These are phyloP conservation scores for Desmophyllum pertusum DNA, from an alignment of 92 coral and sea anemone genomes.

Conservation along the genomic window DNA sequence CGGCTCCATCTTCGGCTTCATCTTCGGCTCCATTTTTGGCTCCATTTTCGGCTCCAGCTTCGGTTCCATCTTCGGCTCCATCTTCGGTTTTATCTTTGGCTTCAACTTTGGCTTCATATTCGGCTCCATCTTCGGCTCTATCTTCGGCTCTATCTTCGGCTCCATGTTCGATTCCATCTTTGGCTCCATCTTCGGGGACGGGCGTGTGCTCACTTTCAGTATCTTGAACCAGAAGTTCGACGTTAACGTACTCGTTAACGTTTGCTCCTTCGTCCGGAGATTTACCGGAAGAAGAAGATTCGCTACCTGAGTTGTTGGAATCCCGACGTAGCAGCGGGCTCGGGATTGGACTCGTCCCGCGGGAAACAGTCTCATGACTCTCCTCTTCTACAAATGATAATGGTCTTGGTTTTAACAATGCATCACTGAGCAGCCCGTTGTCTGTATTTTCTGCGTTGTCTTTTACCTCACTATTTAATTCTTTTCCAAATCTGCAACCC, in stretches of 20 bases:
- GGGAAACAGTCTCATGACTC: slow-evolving; percentile 14
- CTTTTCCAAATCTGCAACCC: slow-evolving; percentile 10
- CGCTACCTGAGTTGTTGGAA: neutral
- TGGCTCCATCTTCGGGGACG: neutral
- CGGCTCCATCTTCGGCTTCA: too few relatives aligned
- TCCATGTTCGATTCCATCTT: too few relatives aligned
- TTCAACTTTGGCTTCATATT: neutral
- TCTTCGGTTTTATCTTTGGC: neutral
- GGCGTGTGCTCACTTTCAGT: neutral
- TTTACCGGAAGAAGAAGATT: neutral
- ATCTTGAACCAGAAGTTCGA: neutral
- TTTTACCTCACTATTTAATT: neutral
- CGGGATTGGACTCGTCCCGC: slow-evolving; percentile 42
- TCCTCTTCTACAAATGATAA: slow-evolving; percentile 23
- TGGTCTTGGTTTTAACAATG: neutral
- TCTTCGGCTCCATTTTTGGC: too few relatives aligned
- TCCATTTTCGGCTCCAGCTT: too few relatives aligned
- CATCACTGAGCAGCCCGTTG: neutral
- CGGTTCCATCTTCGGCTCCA: neutral
- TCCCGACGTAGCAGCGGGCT: slow-evolving; percentile 14
- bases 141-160: too few relatives aligned
- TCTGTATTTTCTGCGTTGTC: neutral
- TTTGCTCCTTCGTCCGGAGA: neutral
- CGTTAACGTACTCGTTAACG: neutral
- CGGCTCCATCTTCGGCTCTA: neutral